Evolutionary conservation across 1,140 invertebrate species (phyloP).

Genomic region (Hermetia illucens): DNA sequence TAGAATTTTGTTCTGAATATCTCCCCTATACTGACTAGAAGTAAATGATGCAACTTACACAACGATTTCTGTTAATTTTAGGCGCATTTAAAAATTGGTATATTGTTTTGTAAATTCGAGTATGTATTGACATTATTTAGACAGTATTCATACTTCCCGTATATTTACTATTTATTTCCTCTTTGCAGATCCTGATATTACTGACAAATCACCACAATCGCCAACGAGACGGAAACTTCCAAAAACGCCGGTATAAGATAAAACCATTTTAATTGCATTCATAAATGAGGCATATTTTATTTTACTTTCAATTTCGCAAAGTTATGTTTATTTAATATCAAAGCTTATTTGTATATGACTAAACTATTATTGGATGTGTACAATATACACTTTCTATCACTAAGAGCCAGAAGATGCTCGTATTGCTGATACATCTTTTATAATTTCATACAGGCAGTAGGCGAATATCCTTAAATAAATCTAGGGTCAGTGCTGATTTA

Average conservation of each 20-base stretch:
- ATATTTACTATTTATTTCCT: conserved; percentile 5
- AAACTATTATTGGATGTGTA: not conserved
- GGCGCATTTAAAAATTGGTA: too few relatives aligned
- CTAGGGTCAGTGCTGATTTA: too few relatives aligned
- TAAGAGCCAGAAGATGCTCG: too few relatives aligned
- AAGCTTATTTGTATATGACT: not conserved
- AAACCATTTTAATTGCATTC: conserved; percentile 5
- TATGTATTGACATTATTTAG: not conserved
- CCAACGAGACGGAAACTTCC: conserved; percentile 82
- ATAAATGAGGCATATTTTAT: not conserved
- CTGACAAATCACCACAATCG: conserved; percentile 68
- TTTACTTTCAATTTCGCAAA: not conserved
- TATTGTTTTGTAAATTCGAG: conserved; percentile 53
- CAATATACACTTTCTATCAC: too few relatives aligned
- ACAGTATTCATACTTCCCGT: not conserved
- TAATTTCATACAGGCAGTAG: too few relatives aligned
- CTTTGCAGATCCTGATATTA: conserved; percentile 33
- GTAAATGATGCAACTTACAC: too few relatives aligned
- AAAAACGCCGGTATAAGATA: conserved; percentile 81
- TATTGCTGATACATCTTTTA: too few relatives aligned
- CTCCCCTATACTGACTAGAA: too few relatives aligned
- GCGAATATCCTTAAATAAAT: too few relatives aligned
- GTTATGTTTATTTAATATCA: not conserved
- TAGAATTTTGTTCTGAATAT: too few relatives aligned
- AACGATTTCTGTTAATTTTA: too few relatives aligned